Conservation (phyloP, 2,888 invertebrate species). For the Oscheius sp. region DNA sequence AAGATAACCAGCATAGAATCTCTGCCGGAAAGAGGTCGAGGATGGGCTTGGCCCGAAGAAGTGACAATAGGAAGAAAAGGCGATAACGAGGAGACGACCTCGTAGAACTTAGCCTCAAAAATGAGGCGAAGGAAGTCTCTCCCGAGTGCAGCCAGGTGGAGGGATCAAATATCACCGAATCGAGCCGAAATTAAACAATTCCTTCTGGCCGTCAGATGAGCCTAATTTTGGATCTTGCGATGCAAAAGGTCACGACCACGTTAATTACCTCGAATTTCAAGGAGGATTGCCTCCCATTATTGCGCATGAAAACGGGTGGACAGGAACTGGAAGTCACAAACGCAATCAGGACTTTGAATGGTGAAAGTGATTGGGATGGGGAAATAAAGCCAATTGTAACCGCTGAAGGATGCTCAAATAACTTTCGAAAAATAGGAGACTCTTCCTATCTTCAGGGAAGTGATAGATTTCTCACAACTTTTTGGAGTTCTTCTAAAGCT, state of each 20-base stretch:
- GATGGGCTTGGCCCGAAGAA: not conserved
- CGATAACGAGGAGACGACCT: constrained; percentile 20
- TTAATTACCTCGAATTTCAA: no score
- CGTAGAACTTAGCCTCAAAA: constrained; percentile 5
- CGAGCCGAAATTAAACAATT: constrained; percentile 20
- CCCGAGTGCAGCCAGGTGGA: not conserved
- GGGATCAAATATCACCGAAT: not conserved
- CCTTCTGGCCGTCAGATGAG: not conserved
- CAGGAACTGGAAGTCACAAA: no score
- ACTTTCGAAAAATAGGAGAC: no score
- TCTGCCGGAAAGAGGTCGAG: constrained; percentile 1
- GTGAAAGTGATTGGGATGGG: no score
- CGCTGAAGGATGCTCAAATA: no score
- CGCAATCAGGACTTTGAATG: no score
- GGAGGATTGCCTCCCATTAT: no score
- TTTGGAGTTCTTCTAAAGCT: no score
- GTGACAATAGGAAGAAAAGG: constrained; percentile 4
- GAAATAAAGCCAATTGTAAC: no score
- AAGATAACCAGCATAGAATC: not conserved
- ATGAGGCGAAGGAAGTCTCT: not conserved
- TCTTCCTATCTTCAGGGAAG: no score
- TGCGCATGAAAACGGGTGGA: no score
- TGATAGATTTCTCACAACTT: no score
- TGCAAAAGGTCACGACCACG: not conserved
- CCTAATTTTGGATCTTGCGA: not conserved